Evolutionary conservation across 2,888 invertebrate genomes (phyloP), one percentile per base, ranked within the genome.

Genomic region (Dione juno): DNA sequence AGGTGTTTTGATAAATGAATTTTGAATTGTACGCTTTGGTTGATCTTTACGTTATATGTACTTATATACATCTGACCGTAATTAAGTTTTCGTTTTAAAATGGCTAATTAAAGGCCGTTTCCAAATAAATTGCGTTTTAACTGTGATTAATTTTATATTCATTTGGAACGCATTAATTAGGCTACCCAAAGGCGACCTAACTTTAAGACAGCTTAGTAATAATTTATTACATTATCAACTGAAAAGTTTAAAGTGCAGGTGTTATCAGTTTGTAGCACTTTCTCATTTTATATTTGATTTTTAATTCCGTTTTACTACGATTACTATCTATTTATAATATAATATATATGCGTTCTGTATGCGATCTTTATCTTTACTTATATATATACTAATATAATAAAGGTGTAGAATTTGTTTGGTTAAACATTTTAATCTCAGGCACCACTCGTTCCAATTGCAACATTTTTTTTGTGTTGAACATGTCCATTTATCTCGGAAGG

Each of bases 1-100:
- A 68, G 63, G 63, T 63, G 63, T 68, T 68, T 68, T 68, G 53
- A 68, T 68, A 63, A 63, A 68, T 45, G 21, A 54, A 13, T 40
- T 68, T 41, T 53, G 53, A 61, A 52, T 63, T 67, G 63, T 37
- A 13, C 37, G 63, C 19, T 37, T 11, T 63, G 37, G 28, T 21
- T 43, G 40, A 37, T 50, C 37, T 63, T 50, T 19, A 63, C 16
- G 35, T 50, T 50, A 48, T 37, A 48, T 50, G 16, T 63, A 63
- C 9, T 11, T 50, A 48, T 48, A 63, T 9, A 45, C 8, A 28
- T 58, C 40, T 21, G 37, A 45, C 21, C 16, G 45, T 63, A 48
- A 48, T 50, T 35, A 48, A 50, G 63, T 37, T 13, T 28, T 63
- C 21, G 14, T 28, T 59, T 11, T 1, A 21, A 21, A 43, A 54